Base-by-base conservation (phyloP, 2,113 vertebrate species). In the Channa maculata region DNA sequence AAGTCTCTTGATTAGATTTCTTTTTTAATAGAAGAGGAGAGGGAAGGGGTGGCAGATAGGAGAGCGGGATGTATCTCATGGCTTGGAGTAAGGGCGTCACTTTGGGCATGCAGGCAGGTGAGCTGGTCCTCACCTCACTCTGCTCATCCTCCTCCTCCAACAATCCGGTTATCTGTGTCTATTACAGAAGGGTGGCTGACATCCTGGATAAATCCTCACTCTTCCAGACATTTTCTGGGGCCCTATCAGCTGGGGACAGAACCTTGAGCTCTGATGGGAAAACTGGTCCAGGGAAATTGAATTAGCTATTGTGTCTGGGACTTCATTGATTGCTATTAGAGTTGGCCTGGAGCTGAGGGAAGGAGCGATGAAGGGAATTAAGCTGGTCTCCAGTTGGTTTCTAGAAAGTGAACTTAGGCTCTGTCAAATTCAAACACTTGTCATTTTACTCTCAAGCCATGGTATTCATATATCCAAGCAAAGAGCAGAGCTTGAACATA, bases 101-200 rank as follows among this genome's bases (percentile, higher is more conserved):
- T 89, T 90, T 91, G 80, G 82, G 67, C 82, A 85, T 76, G 76
- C 91, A 87, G 83, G 87, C 86, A 93, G 86, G 91, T 92, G 90
- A 85, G 82, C 79, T 73, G 75, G 72, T 88, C 81, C 83, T 77
- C 77, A 80, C 84, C 78, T 85, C 78, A 62, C 83, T 64, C 24
- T 46, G 13, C 82, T 59, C 83, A 57, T 59, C 69, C 79, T 71
- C 86, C 79, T 81, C 70, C 62, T 71, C 64, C 10, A 64, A 65
- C 84, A 93, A 93, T 94, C 92, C 91, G 39, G 77, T 95, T 94
- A 94, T 91, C 85, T 90, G 92, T 94, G 92, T 94, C 94, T 94
- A 93, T 94, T 93, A 92, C 86, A 91, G 85, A 85, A 60, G 79
- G 77, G 74, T 44, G 72, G 86, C 77, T 86, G 77, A 88, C 84